Base-by-base conservation (phyloP, 2,797 vertebrate species). In the Poecilia gillii region DNA sequence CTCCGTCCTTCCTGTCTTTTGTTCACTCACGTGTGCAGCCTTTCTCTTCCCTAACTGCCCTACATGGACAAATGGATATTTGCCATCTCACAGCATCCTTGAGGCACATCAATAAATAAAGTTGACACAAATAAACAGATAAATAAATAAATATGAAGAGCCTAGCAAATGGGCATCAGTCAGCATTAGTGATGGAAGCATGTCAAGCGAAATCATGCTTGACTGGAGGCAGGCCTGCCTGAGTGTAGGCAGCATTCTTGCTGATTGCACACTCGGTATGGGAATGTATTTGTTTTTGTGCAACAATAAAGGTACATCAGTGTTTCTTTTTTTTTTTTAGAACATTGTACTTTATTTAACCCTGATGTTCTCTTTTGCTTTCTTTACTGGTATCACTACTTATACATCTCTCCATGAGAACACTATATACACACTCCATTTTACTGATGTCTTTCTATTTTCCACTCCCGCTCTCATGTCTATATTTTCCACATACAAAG, bases 101-200 rank as follows among this genome's bases (percentile, higher is more conserved):
- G 64, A 91, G 90, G 84, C 76, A 86, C 93, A 95, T 96, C 92
- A 96, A 96, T 96, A 96, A 96, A 93, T 96, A 95, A 96, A 92
- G 77, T 73, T 86, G 91, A 94, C 85, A 75, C 91, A 95, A 96
- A 96, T 95, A 96, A 95, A 96, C 92, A 94, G 89, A 95, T 95
- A 95, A 94, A 96, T 96, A 96, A 96, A 95, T 96, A 94, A 95
- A 93, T 91, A 87, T 80, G 88, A 90, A 88, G 89, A 86, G 90
- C 84, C 81, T 39, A 36, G 87, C 89, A 93, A 96, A 96, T 88
- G 93, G 95, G 88, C 93, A 94, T 94, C 92, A 88, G 92, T 95
- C 94, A 96, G 93, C 94, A 93, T 94, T 92, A 93, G 93, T 90
- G 94, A 95, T 93, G 90, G 94, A 94, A 91, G 83, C 86, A 93